A percentile compares a stretch with the other conserved stretches of the same genome.
Conservation (phyloP, 2,888 invertebrate genomes). For the Drepana falcataria region DNA sequence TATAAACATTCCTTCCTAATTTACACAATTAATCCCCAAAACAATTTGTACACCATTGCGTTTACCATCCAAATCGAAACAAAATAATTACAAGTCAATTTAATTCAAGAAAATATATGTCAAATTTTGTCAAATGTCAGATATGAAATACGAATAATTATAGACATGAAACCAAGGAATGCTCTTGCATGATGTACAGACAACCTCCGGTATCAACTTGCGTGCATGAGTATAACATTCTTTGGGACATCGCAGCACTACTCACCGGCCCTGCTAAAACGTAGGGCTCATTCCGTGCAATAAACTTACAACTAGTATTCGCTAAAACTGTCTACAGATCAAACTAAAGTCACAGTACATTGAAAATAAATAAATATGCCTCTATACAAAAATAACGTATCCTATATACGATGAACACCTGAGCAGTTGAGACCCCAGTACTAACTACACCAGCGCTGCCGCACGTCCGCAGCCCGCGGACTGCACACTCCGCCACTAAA, state of each 20-base stretch:
- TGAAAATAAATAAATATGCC: constrained; percentile 75
- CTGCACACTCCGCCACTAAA: constrained; percentile 23
- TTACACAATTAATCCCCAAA: constrained; percentile 50
- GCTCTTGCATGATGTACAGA: constrained; percentile 12
- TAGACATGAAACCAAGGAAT: constrained; percentile 26
- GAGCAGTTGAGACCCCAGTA: constrained; percentile 41
- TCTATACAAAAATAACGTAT: constrained; percentile 76
- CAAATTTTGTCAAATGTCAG: constrained; percentile 34
- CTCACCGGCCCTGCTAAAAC: constrained; percentile 71
- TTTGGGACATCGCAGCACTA: constrained; percentile 74
- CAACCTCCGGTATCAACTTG: constrained; percentile 35
- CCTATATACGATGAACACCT: constrained; percentile 69
- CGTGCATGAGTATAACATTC: constrained; percentile 65
- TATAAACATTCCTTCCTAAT: constrained; percentile 29
- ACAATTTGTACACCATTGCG: constrained; percentile 42
- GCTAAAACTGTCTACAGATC: constrained; percentile 58
- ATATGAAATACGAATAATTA: constrained; percentile 38
- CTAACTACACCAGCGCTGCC: constrained; percentile 19
- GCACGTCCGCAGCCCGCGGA: background rate
- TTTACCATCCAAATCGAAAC: constrained; percentile 42
- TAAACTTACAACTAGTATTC: constrained; percentile 62
- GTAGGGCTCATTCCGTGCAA: constrained; percentile 69
- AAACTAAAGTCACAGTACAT: constrained; percentile 60
- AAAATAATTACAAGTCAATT: constrained; percentile 24
- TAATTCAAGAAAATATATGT: constrained; percentile 18